Evolutionary conservation across 2,888 invertebrate species (phyloP), one percentile per base, ranked within the genome.

Genomic region (Leptopilina syphax): DNA sequence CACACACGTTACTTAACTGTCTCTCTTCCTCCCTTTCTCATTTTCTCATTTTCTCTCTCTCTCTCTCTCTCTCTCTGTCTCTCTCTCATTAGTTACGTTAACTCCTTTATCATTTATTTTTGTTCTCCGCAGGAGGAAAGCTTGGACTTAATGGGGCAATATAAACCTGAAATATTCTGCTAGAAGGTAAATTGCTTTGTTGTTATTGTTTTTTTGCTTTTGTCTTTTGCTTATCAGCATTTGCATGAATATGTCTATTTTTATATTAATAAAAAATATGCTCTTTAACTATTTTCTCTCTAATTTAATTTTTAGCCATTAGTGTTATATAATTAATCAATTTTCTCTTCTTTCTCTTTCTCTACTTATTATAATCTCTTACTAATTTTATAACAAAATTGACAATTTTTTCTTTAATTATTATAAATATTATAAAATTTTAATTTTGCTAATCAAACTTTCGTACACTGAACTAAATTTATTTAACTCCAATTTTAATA

Each of bases 81-180:
- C 50, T 50, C 80, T 84, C 77, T 77, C 84, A 82, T 82, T 81
- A 81, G 82, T 84, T 85, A 84, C 85, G 84, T 89, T 83, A 92
- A 92, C 92, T 83, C 83, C 85, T 83, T 34, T 92, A 93, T 92
- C 93, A 92, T 93, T 93, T 93, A 92, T 94, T 93, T 93, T 93
- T 93, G 92, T 92, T 92, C 92, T 92, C 91, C 93, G 34, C 34
- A 95, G 93, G 95, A 95, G 93, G 94, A 94, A 92, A 95, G 94
- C 93, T 94, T 95, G 95, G 95, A 95, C 93, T 95, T 95, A 92
- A 95, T 95, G 94, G 95, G 95, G 92, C 95, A 95, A 93, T 95
- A 95, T 94, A 95, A 95, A 93, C 95, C 95, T 92, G 95, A 95
- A 95, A 95, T 95, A 93, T 95, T 95, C 94, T 95, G 95, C 94